These are phyloP conservation scores for Petrocephalus microphthalmus DNA, from an alignment of 2,113 vertebrate genomes.

Conservation along the genomic window DNA sequence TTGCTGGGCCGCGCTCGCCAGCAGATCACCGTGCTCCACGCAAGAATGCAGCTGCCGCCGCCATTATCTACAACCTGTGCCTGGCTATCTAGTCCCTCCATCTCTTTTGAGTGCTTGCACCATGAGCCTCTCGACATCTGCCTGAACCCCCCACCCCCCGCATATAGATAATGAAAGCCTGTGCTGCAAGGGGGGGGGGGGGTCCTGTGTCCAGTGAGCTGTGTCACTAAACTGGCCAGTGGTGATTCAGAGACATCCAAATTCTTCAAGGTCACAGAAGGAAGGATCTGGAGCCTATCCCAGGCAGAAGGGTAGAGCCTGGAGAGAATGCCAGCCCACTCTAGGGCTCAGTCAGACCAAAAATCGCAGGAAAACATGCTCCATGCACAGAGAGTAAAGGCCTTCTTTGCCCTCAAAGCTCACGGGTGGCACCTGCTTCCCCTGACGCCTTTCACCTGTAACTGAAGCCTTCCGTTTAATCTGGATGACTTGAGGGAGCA, in stretches of 20 bases:
- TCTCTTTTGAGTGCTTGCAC: conserved; percentile 37
- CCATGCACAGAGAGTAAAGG: background rate
- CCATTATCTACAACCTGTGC: conserved; percentile 51
- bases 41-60: conserved; percentile 41
- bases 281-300: background rate
- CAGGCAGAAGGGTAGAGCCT: background rate
- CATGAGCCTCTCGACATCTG: conserved; percentile 8
- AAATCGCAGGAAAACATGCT: background rate
- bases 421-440: background rate
- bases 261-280: background rate
- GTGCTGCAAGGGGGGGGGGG: background rate
- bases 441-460: background rate
- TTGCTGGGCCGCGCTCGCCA: conserved; percentile 31
- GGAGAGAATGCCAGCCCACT: background rate
- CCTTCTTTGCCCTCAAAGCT: background rate
- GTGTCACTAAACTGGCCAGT: background rate
- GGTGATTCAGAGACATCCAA: background rate
- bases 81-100: conserved; percentile 53
- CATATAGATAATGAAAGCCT: background rate
- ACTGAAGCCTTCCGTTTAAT: background rate
- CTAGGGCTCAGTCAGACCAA: background rate
- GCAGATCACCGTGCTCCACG: conserved; percentile 49
- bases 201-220: background rate
- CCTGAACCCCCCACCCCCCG: background rate
- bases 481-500: background rate